Evolutionary conservation across 2,113 vertebrate species (phyloP).

Genomic region (Ailurus styani): DNA sequence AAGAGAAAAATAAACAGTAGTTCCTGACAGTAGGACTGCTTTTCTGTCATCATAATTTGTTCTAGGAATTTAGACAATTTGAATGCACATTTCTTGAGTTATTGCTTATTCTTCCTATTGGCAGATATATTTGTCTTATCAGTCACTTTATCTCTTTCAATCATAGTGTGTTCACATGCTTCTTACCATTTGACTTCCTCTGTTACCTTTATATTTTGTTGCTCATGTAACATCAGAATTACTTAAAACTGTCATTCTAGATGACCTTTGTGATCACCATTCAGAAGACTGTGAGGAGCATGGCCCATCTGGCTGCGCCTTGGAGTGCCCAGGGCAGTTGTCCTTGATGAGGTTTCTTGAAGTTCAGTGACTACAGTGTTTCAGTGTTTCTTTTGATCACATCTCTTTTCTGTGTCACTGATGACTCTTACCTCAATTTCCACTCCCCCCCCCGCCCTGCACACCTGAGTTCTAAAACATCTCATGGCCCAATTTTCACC

Average conservation of each 20-base stretch:
- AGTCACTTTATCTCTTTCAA: neutral
- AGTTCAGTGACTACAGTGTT: neutral
- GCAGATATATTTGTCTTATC: neutral
- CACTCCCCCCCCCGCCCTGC: fast-evolving
- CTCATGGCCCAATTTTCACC: neutral
- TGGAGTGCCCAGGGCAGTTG: neutral
- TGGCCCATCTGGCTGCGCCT: neutral
- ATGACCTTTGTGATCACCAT: neutral
- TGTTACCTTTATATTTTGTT: neutral
- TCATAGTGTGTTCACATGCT: neutral
- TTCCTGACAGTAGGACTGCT: neutral
- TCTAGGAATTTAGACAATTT: neutral
- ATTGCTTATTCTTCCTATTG: neutral
- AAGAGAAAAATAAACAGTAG: neutral
- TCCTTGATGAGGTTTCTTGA: neutral
- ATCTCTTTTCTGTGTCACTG: neutral
- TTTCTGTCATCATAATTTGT: neutral
- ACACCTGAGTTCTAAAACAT: neutral
- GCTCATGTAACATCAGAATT: neutral
- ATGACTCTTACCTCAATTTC: neutral
- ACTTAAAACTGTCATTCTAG: neutral
- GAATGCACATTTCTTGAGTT: neutral
- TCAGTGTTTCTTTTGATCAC: neutral
- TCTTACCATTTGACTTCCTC: neutral
- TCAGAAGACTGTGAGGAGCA: neutral